Evolutionary conservation across 2,113 vertebrate species (phyloP).

Genomic region (Ictalurus furcatus): DNA sequence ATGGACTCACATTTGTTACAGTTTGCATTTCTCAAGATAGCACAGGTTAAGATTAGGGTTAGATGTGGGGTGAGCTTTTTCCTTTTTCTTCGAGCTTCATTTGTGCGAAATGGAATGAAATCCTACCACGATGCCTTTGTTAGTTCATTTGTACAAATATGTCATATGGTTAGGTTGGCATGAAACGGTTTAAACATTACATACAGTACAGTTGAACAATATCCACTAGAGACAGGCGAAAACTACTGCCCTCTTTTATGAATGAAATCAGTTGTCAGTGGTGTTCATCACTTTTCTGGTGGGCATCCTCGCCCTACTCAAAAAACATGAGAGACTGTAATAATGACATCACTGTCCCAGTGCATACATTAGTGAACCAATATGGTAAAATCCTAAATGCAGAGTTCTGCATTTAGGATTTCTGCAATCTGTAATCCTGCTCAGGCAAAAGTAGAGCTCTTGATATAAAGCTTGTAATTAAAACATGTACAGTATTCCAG

Average conservation of each 20-base stretch:
- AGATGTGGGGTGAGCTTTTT: not conserved
- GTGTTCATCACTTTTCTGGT: conserved; percentile 10
- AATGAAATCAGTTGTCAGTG: not conserved
- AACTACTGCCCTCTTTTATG: not conserved
- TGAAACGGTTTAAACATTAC: not conserved
- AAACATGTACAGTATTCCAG: not conserved
- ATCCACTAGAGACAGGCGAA: not conserved
- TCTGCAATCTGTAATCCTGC: too few species aligned
- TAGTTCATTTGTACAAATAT: not conserved
- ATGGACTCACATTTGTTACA: not conserved
- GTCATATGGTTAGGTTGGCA: not conserved
- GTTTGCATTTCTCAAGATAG: not conserved
- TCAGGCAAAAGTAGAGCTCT: not conserved
- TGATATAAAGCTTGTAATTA: not conserved
- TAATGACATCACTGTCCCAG: not conserved
- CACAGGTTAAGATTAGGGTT: not conserved
- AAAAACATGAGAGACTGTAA: not conserved
- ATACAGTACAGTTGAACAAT: not conserved
- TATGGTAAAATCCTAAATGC: not conserved
- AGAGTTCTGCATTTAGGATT: too few species aligned
- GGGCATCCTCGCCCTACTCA: not conserved
- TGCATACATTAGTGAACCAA: not conserved
- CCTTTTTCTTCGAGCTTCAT: not conserved
- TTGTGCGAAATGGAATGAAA: not conserved
- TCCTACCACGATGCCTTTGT: not conserved